Evolutionary conservation across 2,797 vertebrate genomes (phyloP).

Genomic region (Atherinosoma microstoma): DNA sequence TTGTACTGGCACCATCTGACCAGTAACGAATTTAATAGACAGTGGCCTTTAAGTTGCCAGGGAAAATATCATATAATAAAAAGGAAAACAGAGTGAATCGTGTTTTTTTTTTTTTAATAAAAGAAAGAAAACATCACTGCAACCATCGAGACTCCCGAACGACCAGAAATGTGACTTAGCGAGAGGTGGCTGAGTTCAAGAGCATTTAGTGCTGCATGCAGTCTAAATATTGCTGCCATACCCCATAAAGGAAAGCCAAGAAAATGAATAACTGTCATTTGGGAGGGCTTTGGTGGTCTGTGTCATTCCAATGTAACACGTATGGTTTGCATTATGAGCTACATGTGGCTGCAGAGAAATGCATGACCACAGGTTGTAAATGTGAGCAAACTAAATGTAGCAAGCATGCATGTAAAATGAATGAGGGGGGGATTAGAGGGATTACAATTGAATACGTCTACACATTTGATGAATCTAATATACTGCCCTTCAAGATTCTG

Average conservation of each 20-base stretch:
- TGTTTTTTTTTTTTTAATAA: conserved; percentile 18
- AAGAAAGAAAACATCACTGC: conserved; percentile 10
- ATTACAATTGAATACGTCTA: conserved; percentile 26
- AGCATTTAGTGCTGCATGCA: conserved; percentile 58
- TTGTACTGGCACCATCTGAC: conserved; percentile 1
- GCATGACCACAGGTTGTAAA: conserved; percentile 43
- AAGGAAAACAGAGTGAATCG: conserved; percentile 31
- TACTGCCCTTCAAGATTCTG: background rate
- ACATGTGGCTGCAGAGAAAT: conserved; percentile 54
- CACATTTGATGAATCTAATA: background rate
- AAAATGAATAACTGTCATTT: conserved; percentile 64
- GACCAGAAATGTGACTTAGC: conserved; percentile 34
- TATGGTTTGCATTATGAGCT: conserved; percentile 66
- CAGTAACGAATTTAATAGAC: background rate
- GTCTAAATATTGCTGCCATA: conserved; percentile 63
- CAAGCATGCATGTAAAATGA: conserved; percentile 27
- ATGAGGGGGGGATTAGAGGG: conserved; percentile 24
- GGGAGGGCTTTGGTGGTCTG: conserved; percentile 58
- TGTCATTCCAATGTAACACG: conserved; percentile 67
- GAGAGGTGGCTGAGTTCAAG: conserved; percentile 68
- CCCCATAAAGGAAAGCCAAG: conserved; percentile 53
- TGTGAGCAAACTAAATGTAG: conserved; percentile 39
- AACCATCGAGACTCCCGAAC: conserved; percentile 31
- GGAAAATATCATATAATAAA: conserved; percentile 20
- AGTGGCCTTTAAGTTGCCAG: background rate